Evolutionary conservation across 2,113 vertebrate genomes (phyloP).

Genomic region (Steatornis caripensis): DNA sequence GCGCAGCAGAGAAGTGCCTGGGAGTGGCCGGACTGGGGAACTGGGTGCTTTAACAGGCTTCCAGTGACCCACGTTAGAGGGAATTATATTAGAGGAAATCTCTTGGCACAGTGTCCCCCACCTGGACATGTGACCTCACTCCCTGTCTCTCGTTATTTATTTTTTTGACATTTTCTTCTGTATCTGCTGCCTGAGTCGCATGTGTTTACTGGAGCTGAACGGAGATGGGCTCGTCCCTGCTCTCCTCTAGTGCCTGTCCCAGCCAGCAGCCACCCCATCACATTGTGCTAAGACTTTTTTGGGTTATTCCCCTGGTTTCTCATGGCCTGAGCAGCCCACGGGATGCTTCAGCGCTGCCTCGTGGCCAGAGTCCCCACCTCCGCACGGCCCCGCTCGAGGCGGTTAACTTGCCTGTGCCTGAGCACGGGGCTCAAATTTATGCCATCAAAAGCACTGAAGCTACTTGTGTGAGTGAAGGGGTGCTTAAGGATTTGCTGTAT

Average conservation of each 20-base stretch:
- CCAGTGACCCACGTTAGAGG: background rate
- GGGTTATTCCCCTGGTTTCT: background rate
- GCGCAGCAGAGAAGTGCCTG: accelerated
- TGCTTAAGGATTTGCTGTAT: constrained; percentile 8
- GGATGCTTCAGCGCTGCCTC: background rate
- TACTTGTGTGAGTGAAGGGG: background rate
- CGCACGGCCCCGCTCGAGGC: accelerated
- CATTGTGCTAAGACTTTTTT: background rate
- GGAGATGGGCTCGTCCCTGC: accelerated
- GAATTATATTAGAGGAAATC: background rate
- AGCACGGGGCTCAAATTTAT: background rate
- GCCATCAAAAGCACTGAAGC: background rate
- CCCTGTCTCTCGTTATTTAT: background rate
- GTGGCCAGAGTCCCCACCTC: background rate
- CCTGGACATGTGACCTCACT: background rate
- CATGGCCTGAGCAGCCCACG: background rate
- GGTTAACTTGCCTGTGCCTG: background rate
- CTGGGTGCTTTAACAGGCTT: background rate
- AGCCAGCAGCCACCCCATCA: too few relatives aligned
- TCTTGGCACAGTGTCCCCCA: background rate
- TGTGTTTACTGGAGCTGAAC: background rate
- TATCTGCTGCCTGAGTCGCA: background rate
- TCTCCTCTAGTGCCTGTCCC: background rate
- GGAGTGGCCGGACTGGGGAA: too few relatives aligned
- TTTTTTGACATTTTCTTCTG: background rate